phyloP scores from a whole-genome alignment of 1,140 invertebrate species.

The Hylaeus volcanicus region DNA sequence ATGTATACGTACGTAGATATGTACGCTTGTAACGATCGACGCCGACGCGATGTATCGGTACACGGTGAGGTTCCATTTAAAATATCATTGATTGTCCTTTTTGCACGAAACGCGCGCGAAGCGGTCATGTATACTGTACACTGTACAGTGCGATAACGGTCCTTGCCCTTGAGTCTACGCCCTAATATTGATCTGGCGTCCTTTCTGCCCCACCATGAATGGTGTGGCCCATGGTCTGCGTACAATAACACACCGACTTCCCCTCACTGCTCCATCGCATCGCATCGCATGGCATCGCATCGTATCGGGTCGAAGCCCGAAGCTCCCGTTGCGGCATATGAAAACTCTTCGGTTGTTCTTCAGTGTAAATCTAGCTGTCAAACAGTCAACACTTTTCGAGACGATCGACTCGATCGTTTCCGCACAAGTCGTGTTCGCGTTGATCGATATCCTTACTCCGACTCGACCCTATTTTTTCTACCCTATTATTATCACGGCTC shows the following conservation, averaged over 20 bases:
- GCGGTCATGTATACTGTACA: too few species aligned
- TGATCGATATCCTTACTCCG: neutral
- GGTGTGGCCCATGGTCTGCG: conserved; percentile 39
- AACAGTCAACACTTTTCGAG: conserved; percentile 65
- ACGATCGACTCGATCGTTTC: conserved; percentile 32
- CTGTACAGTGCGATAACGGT: conserved; percentile 19
- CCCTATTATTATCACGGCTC: too few species aligned
- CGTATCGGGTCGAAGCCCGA: too few species aligned
- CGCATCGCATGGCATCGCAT: too few species aligned
- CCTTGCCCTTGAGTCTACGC: conserved; percentile 76
- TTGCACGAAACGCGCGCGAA: too few species aligned
- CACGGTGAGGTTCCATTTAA: too few species aligned
- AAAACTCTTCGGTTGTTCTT: conserved; percentile 37
- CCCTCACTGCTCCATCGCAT: conserved; percentile 20
- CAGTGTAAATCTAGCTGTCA: conserved; percentile 75
- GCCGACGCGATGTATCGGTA: neutral
- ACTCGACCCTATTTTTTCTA: neutral
- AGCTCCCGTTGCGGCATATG: too few species aligned
- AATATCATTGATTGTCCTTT: too few species aligned
- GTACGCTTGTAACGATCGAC: too few species aligned
- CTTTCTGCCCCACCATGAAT: conserved; percentile 60
- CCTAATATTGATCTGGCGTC: conserved; percentile 75
- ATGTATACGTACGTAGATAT: too few species aligned
- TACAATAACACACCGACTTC: conserved; percentile 49
- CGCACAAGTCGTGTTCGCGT: neutral